phyloP scores from a whole-genome alignment of 2,888 invertebrate genomes.

The Carterocephalus palaemon region DNA sequence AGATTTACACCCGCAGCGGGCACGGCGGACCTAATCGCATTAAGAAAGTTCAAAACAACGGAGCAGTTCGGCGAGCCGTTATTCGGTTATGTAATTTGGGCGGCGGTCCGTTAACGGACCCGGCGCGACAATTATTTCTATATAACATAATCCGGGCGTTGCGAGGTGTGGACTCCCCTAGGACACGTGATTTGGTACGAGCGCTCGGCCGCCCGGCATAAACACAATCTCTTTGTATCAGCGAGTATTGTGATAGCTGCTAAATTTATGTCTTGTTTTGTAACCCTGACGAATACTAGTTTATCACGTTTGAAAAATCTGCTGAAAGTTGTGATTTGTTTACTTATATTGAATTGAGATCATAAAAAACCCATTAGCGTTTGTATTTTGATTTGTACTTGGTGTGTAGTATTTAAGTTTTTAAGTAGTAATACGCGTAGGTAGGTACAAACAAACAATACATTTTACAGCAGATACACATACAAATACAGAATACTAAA shows the following conservation, averaged over 20 bases:
- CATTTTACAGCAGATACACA: too few species aligned
- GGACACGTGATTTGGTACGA: slow-evolving; percentile 60
- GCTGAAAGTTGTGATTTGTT: too few species aligned
- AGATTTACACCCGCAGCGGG: slow-evolving; percentile 20
- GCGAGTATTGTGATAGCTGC: slow-evolving; percentile 5
- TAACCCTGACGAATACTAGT: background rate
- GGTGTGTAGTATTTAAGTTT: too few species aligned
- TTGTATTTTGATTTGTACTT: too few species aligned
- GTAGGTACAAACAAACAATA: too few species aligned
- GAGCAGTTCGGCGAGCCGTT: slow-evolving; percentile 56
- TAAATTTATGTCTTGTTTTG: slow-evolving; percentile 1
- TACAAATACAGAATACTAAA: too few species aligned
- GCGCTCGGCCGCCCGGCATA: slow-evolving; percentile 26
- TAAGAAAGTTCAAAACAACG: slow-evolving; percentile 56
- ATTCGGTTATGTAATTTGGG: slow-evolving; percentile 58
- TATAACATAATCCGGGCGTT: slow-evolving; percentile 68
- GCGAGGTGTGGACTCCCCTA: slow-evolving; percentile 56
- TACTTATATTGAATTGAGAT: too few species aligned
- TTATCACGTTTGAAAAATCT: too few species aligned
- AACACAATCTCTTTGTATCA: slow-evolving; percentile 16
- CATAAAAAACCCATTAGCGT: too few species aligned
- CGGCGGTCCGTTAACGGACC: slow-evolving; percentile 51
- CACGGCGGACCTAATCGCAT: slow-evolving; percentile 53
- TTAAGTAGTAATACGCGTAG: too few species aligned
- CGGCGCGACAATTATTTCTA: slow-evolving; percentile 68